Base-by-base conservation (phyloP, 2,797 vertebrate genomes). In the Sebastes kiyomatsui region DNA sequence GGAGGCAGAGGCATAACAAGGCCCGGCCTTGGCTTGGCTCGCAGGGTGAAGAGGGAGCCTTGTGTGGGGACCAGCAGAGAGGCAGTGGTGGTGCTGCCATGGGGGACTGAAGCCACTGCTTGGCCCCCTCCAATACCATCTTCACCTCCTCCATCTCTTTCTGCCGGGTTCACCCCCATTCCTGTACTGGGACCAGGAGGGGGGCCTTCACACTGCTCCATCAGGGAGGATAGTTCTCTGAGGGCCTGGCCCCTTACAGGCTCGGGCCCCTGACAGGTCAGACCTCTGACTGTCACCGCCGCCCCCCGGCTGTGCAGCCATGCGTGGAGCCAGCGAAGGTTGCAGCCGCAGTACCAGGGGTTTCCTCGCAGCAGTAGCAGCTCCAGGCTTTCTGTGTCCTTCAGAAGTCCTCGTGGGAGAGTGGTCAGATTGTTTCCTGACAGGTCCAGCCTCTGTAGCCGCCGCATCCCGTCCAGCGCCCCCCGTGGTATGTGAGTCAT, bases 401-500 rank as follows among this genome's bases (percentile, higher is more conserved):
- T 97, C 35, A 99, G 96, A 11, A 99, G 94, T 58, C 97, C 98
- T 0, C 97, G 87, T 1, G 97, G 98, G 33, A 99, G 87, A 4
- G 96, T 97, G 58, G 97, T 99, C n/a, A 99, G 94, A 92, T 99
- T 99, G 94, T 99, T 99, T 65, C 97, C 98, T 23, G 98, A 99
- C 33, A 99, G 89, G 42, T 99, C 98, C 55, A 99, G 71, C 35
- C 96, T 93, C 84, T 99, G 97, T n/a, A 99, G 83, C 16, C 93
- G 93, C 1, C 92, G 89, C 97, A 99, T 98, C 42, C 95, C 93
- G 0, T 98, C 96, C 79, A 99, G 62, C 0, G 98, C 92, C 2
- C 97, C 96, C 22, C 96, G 92, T 1, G 97, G 97, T 75, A 99
- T 93, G 90, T 98, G 98, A 82, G 95, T 97, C 94, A 99, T 97